phyloP scores from a whole-genome alignment of 1,140 invertebrate genomes.

The Hyphantria cunea region DNA sequence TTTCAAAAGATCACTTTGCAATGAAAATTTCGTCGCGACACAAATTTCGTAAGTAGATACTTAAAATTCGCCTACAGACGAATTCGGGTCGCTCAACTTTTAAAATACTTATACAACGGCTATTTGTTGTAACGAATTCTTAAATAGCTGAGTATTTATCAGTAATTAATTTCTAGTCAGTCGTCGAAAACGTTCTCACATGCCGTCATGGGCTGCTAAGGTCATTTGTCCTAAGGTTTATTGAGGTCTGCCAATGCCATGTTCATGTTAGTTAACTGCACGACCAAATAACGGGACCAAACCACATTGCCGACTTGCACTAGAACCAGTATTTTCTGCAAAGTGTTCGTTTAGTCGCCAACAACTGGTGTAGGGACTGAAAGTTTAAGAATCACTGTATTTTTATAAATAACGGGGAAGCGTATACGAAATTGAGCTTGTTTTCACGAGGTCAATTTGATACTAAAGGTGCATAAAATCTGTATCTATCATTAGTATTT shows the following conservation, averaged over 20 bases:
- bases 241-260: conserved; percentile 25
- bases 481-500: no score
- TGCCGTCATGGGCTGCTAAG: conserved; percentile 1
- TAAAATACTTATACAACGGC: conserved; percentile 8
- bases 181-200: conserved; percentile 17
- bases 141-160: conserved; percentile 24
- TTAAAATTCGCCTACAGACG: conserved; percentile 9
- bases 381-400: no score
- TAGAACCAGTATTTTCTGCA: conserved; percentile 24
- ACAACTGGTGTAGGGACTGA: no score
- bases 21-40: conserved; percentile 3
- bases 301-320: conserved; percentile 1
- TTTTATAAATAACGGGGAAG: no score
- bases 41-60: background rate
- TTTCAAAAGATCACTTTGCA: conserved; percentile 5
- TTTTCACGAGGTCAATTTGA: no score
- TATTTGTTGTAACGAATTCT: conserved; percentile 20
- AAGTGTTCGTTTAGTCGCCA: conserved; percentile 5
- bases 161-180: conserved; percentile 21
- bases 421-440: no score
- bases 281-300: conserved; percentile 21
- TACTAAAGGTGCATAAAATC: no score
- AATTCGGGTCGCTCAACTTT: conserved; percentile 3
- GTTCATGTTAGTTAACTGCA: conserved; percentile 8
- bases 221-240: background rate